Percentiles rank a stretch among this genome's conserved stretches.
phyloP scores from a whole-genome alignment of 2,113 vertebrate species.

The Nesoenas mayeri region DNA sequence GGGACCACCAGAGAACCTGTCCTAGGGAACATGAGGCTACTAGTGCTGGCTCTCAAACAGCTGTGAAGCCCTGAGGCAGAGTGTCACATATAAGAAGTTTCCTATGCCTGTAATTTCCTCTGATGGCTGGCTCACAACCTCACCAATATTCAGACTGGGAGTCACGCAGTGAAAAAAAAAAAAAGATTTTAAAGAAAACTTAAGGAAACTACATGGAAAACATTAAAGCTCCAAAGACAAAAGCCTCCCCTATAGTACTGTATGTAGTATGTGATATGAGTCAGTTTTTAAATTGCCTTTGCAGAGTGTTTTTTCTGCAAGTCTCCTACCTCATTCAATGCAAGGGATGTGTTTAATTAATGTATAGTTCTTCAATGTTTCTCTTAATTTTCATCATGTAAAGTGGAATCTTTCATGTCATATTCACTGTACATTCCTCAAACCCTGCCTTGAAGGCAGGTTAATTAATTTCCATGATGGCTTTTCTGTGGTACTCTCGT shows the following conservation, averaged over 20 bases:
- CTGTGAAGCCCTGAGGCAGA: accelerated
- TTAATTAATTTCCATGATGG: slow-evolving; percentile 59
- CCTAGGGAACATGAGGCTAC: accelerated
- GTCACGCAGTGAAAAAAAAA: background rate
- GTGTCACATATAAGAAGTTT: background rate
- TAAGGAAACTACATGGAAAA: background rate
- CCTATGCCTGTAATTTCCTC: background rate
- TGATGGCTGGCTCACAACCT: background rate
- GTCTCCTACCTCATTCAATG: background rate
- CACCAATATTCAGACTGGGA: background rate
- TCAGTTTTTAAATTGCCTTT: background rate
- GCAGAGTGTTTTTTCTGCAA: background rate
- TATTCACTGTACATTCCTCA: slow-evolving; percentile 39
- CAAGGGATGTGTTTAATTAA: slow-evolving; percentile 35
- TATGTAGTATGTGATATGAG: background rate
- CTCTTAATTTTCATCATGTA: slow-evolving; percentile 33
- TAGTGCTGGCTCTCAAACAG: background rate
- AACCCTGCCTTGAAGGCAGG: slow-evolving; percentile 46
- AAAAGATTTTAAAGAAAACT: background rate
- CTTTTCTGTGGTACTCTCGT: slow-evolving; percentile 21
- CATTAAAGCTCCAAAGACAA: background rate
- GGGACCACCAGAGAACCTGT: background rate
- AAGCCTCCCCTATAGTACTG: background rate
- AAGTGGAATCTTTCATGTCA: slow-evolving; percentile 50
- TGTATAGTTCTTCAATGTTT: slow-evolving; percentile 8